These are phyloP conservation scores for Chionomys nivalis DNA, from an alignment of 2,113 vertebrate genomes.

Conservation along the genomic window DNA sequence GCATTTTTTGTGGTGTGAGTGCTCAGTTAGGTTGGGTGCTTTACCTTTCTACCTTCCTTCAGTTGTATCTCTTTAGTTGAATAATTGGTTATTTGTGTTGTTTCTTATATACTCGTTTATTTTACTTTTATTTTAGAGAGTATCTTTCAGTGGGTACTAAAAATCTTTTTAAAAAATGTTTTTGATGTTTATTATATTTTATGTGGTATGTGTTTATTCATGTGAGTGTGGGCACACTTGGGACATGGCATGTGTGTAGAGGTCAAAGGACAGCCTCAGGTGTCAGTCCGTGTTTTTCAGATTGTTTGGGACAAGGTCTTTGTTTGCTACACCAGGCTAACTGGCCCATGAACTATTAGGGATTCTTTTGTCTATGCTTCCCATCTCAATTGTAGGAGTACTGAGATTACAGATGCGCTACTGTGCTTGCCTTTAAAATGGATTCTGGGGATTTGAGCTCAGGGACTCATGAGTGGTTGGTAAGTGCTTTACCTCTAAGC, in stretches of 20 bases:
- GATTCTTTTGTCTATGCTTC: background rate
- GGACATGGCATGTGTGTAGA: background rate
- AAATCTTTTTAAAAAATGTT: background rate
- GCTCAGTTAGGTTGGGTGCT: background rate
- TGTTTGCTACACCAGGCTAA: background rate
- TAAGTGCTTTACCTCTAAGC: background rate
- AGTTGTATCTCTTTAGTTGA: conserved; percentile 46
- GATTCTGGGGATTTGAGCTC: background rate
- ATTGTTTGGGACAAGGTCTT: background rate
- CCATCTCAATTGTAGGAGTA: background rate
- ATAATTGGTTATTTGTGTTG: conserved; percentile 3
- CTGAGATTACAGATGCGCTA: background rate
- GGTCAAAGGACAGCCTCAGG: background rate
- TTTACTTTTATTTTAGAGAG: conserved; percentile 62
- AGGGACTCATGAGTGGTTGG: background rate
- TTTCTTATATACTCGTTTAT: conserved; percentile 34
- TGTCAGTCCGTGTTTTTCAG: background rate
- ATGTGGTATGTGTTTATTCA: background rate
- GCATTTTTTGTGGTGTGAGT: background rate
- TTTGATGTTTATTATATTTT: background rate
- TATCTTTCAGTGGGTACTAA: conserved; percentile 46
- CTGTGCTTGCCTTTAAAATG: background rate
- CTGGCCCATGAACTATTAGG: background rate
- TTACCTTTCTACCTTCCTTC: background rate
- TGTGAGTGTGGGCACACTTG: background rate